A percentile compares a stretch with the other conserved stretches of the same genome.
phyloP scores from a whole-genome alignment of 2,797 vertebrate species.

The Smutsia temminckii region DNA sequence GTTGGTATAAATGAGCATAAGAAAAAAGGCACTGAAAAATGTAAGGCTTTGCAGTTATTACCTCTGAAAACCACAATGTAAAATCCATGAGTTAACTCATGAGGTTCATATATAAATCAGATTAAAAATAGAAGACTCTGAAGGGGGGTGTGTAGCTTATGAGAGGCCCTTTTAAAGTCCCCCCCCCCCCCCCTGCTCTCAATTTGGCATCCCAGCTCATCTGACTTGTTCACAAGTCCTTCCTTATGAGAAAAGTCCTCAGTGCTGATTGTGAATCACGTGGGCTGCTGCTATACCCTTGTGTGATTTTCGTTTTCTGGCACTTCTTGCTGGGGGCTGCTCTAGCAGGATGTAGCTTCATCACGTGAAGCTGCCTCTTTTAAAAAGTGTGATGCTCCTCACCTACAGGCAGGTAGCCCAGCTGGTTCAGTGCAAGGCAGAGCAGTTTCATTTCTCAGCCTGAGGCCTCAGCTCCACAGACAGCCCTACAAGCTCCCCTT shows the following conservation, averaged over 20 bases:
- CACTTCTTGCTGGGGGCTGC: slow-evolving; percentile 68
- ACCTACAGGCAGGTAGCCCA: slow-evolving; percentile 75
- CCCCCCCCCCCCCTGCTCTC: slow-evolving; percentile 53
- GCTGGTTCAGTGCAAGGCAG: slow-evolving; percentile 59
- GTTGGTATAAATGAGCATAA: not conserved
- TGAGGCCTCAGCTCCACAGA: slow-evolving; percentile 50
- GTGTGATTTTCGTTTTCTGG: slow-evolving; percentile 70
- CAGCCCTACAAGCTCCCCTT: not conserved
- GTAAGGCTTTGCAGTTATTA: not conserved
- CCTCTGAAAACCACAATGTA: not conserved
- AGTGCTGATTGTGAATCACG: slow-evolving; percentile 70
- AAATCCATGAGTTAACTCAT: not conserved
- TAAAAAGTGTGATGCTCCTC: slow-evolving; percentile 77
- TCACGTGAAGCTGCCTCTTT: slow-evolving; percentile 74
- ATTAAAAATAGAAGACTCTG: not conserved
- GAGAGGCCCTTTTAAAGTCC: slow-evolving; percentile 1
- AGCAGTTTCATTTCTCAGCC: slow-evolving; percentile 49
- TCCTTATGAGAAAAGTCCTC: slow-evolving; percentile 70
- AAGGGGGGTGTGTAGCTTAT: not conserved
- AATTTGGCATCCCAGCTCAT: slow-evolving; percentile 69
- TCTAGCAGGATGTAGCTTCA: slow-evolving; percentile 63
- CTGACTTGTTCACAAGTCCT: slow-evolving; percentile 72
- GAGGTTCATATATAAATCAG: not conserved
- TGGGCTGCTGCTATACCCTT: slow-evolving; percentile 63
- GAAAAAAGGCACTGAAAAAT: not conserved